Conservation (phyloP, 2,888 invertebrate genomes). For the Cremastobaeus sp. region DNA sequence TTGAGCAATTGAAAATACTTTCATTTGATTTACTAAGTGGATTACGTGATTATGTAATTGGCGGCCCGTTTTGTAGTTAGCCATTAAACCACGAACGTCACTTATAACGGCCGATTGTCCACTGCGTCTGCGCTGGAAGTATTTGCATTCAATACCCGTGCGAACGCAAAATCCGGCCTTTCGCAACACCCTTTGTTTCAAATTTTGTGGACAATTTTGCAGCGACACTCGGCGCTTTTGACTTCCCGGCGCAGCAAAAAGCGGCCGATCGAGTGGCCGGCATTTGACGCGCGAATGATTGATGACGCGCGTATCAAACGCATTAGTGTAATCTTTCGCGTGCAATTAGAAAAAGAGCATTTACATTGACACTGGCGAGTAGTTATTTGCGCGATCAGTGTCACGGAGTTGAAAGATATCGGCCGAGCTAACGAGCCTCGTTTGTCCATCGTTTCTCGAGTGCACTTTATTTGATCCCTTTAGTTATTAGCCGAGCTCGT, state of each 20-base stretch:
- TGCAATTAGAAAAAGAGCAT: slow-evolving; percentile 40
- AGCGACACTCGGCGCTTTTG: no score
- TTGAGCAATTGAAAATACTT: slow-evolving; percentile 43
- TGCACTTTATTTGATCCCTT: slow-evolving; percentile 34
- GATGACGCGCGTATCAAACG: slow-evolving; percentile 30
- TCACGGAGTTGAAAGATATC: slow-evolving; percentile 49
- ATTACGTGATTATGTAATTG: slow-evolving; percentile 39
- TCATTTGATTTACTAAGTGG: slow-evolving; percentile 37
- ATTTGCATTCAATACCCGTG: no score
- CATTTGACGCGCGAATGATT: slow-evolving; percentile 21
- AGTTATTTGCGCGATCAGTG: slow-evolving; percentile 55
- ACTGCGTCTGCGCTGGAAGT: no score
- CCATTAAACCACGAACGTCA: slow-evolving; percentile 19
- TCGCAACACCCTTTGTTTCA: no score
- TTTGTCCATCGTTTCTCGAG: slow-evolving; percentile 51
- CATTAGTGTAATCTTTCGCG: slow-evolving; percentile 41
- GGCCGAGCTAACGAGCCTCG: slow-evolving; percentile 56
- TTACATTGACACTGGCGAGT: slow-evolving; percentile 35
- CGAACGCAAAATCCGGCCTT: no score
- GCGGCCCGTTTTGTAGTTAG: slow-evolving; percentile 25
- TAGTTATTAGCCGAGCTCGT: slow-evolving; percentile 36
- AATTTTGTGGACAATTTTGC: no score
- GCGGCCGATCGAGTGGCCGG: no score
- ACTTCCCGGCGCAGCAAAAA: no score
- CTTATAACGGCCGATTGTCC: not conserved